A percentile compares a stretch with the other conserved stretches of the same genome.
Conservation (phyloP, 2,113 vertebrate genomes). For the Alethe diademata region DNA sequence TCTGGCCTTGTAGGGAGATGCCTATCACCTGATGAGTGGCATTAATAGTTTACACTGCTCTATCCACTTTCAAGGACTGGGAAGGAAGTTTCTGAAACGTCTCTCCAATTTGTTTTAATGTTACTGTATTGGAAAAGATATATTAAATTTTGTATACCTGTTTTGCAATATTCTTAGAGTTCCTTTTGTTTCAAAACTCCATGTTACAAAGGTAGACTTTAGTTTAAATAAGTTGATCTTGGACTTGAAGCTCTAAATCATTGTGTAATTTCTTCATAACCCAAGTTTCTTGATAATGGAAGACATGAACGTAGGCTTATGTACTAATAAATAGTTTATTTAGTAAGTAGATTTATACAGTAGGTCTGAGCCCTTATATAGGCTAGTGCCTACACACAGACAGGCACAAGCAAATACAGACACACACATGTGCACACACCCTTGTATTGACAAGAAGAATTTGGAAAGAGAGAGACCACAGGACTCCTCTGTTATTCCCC, state of each 20-base stretch:
- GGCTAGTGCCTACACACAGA: not conserved
- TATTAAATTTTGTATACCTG: not conserved
- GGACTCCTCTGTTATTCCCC: not conserved
- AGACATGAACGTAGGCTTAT: not conserved
- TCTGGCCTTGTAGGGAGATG: not conserved
- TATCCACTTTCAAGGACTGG: not conserved
- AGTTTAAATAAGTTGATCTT: not conserved
- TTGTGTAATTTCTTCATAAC: not conserved
- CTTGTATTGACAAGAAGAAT: not conserved
- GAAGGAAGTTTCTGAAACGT: not conserved
- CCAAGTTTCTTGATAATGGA: not conserved
- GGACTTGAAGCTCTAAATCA: not conserved
- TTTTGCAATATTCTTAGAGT: not conserved
- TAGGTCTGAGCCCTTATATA: not conserved
- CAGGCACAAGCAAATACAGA: not conserved
- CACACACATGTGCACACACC: fast-evolving
- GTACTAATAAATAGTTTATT: not conserved
- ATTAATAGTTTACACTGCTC: not conserved
- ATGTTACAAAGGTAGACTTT: not conserved
- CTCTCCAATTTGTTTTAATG: not conserved
- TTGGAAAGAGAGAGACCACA: fast-evolving
- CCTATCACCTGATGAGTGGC: too few species aligned
- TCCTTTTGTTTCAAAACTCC: not conserved
- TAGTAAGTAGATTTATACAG: not conserved
- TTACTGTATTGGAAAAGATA: not conserved